Evolutionary conservation across 2,113 vertebrate species (phyloP).

Genomic region (Caloenas nicobarica): DNA sequence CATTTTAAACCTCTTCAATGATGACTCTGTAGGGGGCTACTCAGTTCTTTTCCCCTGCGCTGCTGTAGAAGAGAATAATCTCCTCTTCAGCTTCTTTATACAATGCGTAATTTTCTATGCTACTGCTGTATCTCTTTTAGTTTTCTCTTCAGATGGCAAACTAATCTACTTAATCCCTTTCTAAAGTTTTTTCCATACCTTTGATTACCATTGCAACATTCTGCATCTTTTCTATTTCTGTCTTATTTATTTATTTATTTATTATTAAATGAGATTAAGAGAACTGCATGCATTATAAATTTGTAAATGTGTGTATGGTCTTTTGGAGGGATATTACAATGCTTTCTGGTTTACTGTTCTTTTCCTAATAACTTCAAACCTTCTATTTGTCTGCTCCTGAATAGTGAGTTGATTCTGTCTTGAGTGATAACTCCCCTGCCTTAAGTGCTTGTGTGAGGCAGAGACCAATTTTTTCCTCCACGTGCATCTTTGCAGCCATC

Average conservation of each 20-base stretch:
- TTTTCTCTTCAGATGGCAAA: conserved; percentile 7
- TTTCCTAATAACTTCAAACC: background rate
- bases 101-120: background rate
- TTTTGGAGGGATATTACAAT: background rate
- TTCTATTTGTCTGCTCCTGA: background rate
- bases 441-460: background rate
- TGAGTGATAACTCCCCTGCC: background rate
- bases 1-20: background rate
- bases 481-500: background rate
- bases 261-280: background rate
- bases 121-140: background rate
- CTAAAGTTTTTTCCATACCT: conserved; percentile 32
- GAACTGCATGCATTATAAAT: background rate
- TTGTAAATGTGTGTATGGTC: background rate
- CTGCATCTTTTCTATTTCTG: background rate
- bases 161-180: conserved; percentile 40
- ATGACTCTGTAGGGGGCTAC: background rate
- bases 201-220: background rate
- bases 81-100: background rate
- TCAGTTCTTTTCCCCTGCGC: background rate
- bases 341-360: background rate
- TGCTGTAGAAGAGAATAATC: background rate
- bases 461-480: fast-evolving
- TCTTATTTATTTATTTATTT: background rate
- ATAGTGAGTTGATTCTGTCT: background rate